Evolutionary conservation across 2,888 invertebrate species (phyloP).

Genomic region (Leptinotarsa rubiginosa): DNA sequence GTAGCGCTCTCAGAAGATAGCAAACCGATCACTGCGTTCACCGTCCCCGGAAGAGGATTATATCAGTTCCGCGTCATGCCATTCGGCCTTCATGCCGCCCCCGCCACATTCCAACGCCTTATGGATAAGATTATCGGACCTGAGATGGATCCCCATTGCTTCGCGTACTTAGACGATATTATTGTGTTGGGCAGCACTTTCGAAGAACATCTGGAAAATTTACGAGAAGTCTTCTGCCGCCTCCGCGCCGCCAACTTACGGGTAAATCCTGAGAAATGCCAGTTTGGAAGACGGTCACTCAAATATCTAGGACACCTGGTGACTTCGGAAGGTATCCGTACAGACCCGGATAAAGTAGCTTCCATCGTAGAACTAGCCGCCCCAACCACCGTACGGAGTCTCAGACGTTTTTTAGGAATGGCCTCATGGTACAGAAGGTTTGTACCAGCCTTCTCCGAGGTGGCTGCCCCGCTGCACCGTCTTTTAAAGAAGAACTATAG

Average conservation of each 20-base stretch:
- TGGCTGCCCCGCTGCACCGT: neutral
- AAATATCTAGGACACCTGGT: neutral
- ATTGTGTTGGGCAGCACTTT: neutral
- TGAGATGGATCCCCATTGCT: neutral
- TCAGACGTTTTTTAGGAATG: neutral
- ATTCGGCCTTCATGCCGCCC: slow-evolving; percentile 52
- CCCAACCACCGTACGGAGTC: slow-evolving; percentile 5
- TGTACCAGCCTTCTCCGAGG: neutral
- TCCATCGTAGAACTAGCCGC: slow-evolving; percentile 10
- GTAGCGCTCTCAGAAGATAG: slow-evolving; percentile 33
- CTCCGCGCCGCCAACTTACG: neutral
- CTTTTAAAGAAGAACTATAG: neutral
- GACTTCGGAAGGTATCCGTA: slow-evolving; percentile 1
- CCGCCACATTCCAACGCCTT: neutral
- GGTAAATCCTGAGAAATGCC: neutral
- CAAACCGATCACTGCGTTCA: slow-evolving; percentile 2
- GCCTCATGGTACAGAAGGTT: neutral
- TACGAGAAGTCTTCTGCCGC: neutral
- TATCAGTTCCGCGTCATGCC: slow-evolving; percentile 55
- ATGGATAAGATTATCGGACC: neutral
- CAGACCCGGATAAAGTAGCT: neutral
- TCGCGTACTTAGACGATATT: neutral
- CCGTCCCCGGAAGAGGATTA: slow-evolving; percentile 53
- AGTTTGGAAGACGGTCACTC: neutral
- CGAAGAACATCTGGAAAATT: neutral